Evolutionary conservation across 2,888 invertebrate genomes (phyloP), one percentile per base, ranked within the genome.

Genomic region (Cataglyphis livida): DNA sequence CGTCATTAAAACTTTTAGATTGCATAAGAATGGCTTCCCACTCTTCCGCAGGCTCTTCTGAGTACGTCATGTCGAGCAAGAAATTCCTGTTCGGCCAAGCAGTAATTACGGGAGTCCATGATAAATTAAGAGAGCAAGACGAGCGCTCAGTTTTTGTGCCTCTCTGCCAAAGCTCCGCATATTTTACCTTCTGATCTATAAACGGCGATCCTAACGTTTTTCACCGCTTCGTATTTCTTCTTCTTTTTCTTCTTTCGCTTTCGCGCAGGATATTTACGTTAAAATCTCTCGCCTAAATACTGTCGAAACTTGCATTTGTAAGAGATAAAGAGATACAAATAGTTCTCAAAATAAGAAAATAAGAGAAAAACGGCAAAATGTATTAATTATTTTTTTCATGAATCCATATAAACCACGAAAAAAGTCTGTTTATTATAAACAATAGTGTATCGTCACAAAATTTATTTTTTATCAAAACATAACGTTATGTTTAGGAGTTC

Each of bases 1-100:
- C 92, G 92, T 93, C 93, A 93, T 94, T 94, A 94, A 94, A 94
- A 94, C 94, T 94, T 93, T 93, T 93, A 93, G 90, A 93, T 94
- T 93, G 93, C 93, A 92, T 92, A 94, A 94, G 93, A 93, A 93
- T 93, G 87, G 92, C 90, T 70, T 81, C 83, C 62, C 83, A 32
- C 54, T 84, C 79, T 51, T 51, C 78, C 81, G 81, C 18, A 68
- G 85, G 59, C 85, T 87, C 85, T 79, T 89, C 86, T 54, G 71
- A 84, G 84, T 75, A 88, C 88, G 85, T 88, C 89, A 86, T 85
- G 87, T 85, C 88, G 87, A 64, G 89, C 86, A 90, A 90, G 88
- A 88, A 91, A 86, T 89, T 91, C 86, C 68, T 88, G 88, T 89
- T 85, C 87, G 88, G 87, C 87, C 88, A 87, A 88, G 87, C 91